A percentile compares a stretch with the other conserved stretches of the same genome.
Evolutionary conservation across 2,113 vertebrate species (phyloP).

Genomic region (Ploceus nigricollis): DNA sequence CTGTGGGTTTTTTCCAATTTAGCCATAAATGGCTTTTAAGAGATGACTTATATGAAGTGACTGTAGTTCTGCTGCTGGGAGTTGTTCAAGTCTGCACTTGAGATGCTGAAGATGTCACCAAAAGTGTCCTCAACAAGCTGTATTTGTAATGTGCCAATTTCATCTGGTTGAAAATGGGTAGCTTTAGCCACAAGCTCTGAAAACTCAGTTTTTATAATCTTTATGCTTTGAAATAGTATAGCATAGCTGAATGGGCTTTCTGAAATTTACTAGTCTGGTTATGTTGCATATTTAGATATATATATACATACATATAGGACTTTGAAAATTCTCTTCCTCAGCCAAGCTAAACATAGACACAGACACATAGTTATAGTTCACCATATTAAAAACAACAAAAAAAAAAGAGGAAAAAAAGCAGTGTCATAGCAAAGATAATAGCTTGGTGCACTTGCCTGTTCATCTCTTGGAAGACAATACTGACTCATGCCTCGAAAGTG

Average conservation of each 20-base stretch:
- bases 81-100: neutral
- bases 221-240: neutral
- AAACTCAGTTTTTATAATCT: neutral
- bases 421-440: neutral
- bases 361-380: neutral
- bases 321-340: neutral
- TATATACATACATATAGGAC: neutral
- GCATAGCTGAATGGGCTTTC: neutral
- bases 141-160: neutral
- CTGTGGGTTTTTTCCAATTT: neutral
- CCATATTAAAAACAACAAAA: neutral
- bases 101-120: neutral
- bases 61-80: neutral
- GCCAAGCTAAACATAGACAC: neutral
- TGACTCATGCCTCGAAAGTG: neutral
- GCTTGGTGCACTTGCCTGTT: neutral
- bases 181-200: neutral
- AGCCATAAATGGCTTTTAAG: neutral
- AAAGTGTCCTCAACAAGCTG: neutral
- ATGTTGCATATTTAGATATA: neutral
- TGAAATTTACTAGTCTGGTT: neutral
- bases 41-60: neutral
- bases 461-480: neutral
- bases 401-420: fast-evolving
- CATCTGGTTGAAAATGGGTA: neutral